Percentiles rank a stretch among this genome's conserved stretches.
Conservation (phyloP, 2,797 vertebrate species). For the Xenopus petersii region DNA sequence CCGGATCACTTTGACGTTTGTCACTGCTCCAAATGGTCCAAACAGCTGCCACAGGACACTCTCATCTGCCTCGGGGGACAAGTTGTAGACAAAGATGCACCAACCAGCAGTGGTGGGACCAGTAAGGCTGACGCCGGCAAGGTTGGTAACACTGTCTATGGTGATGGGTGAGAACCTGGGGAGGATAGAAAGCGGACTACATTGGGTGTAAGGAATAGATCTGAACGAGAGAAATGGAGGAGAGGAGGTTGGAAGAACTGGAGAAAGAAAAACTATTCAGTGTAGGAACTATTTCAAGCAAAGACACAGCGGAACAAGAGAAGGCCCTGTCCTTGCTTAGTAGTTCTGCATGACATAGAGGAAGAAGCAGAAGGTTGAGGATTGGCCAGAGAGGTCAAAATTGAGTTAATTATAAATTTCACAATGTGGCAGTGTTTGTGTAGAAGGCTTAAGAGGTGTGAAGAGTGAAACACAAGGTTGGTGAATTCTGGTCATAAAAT, state of each 20-base stretch:
- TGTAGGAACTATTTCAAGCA: no score
- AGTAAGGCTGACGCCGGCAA: slow-evolving; percentile 86
- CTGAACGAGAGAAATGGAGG: slow-evolving; percentile 35
- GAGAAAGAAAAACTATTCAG: background rate
- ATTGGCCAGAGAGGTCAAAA: no score
- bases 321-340: no score
- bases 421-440: no score
- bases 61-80: slow-evolving; percentile 92
- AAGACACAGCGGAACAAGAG: no score
- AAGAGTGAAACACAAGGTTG: no score
- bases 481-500: no score
- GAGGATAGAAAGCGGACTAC: slow-evolving; percentile 91
- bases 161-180: slow-evolving; percentile 93
- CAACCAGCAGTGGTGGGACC: slow-evolving; percentile 83
- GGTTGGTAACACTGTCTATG: slow-evolving; percentile 93
- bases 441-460: no score
- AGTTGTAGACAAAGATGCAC: slow-evolving; percentile 99
- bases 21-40: slow-evolving; percentile 92
- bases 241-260: slow-evolving; percentile 8
- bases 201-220: slow-evolving; percentile 95
- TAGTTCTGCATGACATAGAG: no score
- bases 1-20: slow-evolving; percentile 96
- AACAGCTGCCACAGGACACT: slow-evolving; percentile 98
- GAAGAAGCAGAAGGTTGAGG: no score
- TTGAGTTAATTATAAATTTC: no score